A percentile compares a stretch with the other conserved stretches of the same genome.
phyloP scores from a whole-genome alignment of 2,113 vertebrate genomes.

The Odobenus rosmarus region DNA sequence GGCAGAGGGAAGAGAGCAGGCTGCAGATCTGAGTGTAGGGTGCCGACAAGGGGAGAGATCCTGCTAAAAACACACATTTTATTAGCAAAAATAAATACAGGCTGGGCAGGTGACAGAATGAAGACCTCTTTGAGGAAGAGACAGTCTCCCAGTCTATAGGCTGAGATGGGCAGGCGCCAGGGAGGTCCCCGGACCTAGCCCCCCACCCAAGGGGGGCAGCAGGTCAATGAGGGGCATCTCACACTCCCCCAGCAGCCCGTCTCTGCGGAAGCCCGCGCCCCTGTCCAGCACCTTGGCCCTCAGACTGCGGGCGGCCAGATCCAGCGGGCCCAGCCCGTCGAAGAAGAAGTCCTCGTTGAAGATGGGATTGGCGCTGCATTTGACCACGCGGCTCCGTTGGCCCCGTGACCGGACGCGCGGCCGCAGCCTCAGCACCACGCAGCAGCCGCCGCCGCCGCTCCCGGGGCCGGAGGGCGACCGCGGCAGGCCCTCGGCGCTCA shows the following conservation, averaged over 20 bases:
- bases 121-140: background rate
- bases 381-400: constrained; percentile 81
- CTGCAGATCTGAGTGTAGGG: background rate
- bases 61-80: constrained; percentile 17
- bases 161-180: constrained; percentile 39
- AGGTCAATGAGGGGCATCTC: constrained; percentile 72
- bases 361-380: constrained; percentile 80
- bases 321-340: constrained; percentile 67
- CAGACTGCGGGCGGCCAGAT: constrained; percentile 70
- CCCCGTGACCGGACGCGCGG: constrained; percentile 57
- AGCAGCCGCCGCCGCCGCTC: constrained; percentile 78
- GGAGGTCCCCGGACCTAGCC: background rate
- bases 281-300: constrained; percentile 80
- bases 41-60: background rate
- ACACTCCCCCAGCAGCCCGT: constrained; percentile 75
- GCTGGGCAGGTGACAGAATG: background rate
- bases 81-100: constrained; percentile 74
- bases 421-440: constrained; percentile 73
- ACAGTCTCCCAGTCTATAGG: background rate
- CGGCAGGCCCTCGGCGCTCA: constrained; percentile 82
- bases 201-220: constrained; percentile 60
- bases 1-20: background rate
- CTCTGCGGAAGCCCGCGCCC: constrained; percentile 74
- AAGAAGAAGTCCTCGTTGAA: constrained; percentile 87
- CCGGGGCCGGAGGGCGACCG: constrained; percentile 17